Base-by-base conservation (phyloP, 2,797 vertebrate species). In the Graptemys geographica region DNA sequence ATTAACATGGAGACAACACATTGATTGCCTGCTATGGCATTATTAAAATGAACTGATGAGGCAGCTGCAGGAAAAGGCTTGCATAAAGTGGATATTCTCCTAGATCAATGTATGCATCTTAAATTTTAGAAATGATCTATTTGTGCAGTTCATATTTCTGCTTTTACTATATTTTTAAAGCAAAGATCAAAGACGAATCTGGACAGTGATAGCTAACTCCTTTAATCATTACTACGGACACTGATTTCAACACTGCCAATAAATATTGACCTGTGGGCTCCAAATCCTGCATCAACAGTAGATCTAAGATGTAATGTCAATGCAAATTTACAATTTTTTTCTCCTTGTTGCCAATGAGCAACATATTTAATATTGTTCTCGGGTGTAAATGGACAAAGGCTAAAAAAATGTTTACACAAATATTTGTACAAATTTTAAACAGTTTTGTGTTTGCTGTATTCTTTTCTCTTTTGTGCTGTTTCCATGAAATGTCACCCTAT, bases 1-100 rank as follows among this genome's bases (percentile, higher is more conserved):
- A 97, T 98, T 98, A 98, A 98, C 97, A 98, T 98, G 96, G 95
- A 97, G 97, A 98, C 97, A 98, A 98, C 95, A 97, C 96, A 98
- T 98, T 98, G 98, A 98, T 97, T 98, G 95, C 96, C 89, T 96
- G 89, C 95, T 96, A 90, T 95, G 94, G 92, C 96, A 97, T 98
- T 98, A 98, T 97, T 96, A 96, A 95, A 98, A 98, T 96, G 80
- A 96, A 92, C 92, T 91, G 91, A 94, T 87, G 92, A 97, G 95
- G 92, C 92, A 94, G 93, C 89, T 96, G 81, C 47, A 49, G 84
- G 92, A 93, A 96, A 96, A 94, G 94, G 86, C 93, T 90, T 84
- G 91, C 94, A 97, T 98, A 97, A 98, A 98, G 91, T 96, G 93
- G 95, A 95, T 93, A 94, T 97, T 95, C 84, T 93, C 94, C 91